A percentile compares a stretch with the other conserved stretches of the same genome.
Conservation (phyloP, 2,888 invertebrate genomes). For the Digitonthophagus gazella region DNA sequence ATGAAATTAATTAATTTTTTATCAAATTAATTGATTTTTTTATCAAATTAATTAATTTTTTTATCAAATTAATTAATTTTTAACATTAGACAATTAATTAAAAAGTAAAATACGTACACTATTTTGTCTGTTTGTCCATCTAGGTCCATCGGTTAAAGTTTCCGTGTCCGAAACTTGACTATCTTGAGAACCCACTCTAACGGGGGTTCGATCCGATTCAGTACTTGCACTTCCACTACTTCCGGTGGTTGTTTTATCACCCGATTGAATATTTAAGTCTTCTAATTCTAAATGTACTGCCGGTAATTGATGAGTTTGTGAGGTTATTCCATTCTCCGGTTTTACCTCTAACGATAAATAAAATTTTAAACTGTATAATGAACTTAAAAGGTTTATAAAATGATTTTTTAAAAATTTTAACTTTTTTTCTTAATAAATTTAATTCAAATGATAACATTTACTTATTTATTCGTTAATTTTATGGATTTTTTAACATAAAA, state of each 20-base stretch:
- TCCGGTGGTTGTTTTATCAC: constrained; percentile 68
- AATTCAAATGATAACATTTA: no score
- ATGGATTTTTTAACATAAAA: no score
- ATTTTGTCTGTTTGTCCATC: constrained; percentile 75
- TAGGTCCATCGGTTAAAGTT: constrained; percentile 52
- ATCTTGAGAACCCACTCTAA: constrained; percentile 80
- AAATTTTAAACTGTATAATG: no score
- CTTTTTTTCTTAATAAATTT: no score
- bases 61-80: background rate
- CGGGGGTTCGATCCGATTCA: constrained; percentile 79
- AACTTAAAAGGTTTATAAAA: no score
- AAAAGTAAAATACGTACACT: constrained; percentile 58
- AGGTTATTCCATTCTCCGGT: background rate
- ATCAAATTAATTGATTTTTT: constrained; percentile 6
- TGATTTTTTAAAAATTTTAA: no score
- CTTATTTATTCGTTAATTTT: no score
- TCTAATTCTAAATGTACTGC: background rate
- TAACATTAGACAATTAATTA: background rate
- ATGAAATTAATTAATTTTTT: background rate
- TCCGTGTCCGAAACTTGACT: constrained; percentile 69
- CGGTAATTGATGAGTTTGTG: background rate
- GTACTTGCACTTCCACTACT: constrained; percentile 68
- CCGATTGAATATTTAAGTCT: constrained; percentile 64
- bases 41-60: constrained; percentile 1
- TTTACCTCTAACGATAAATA: no score